Evolutionary conservation across 2,113 vertebrate genomes (phyloP).

Genomic region (Lontra canadensis): DNA sequence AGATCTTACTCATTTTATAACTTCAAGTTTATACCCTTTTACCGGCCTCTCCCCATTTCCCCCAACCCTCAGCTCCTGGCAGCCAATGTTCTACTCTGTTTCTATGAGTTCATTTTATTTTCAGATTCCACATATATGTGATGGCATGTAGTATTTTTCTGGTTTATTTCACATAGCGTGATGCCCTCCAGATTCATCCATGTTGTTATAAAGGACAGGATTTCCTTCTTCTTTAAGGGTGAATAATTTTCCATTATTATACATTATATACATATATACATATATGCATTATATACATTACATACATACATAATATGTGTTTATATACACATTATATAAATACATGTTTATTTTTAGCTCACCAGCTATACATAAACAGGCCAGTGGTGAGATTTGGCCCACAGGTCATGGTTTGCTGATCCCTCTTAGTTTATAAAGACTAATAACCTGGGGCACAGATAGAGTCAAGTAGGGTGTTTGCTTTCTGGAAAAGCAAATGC

Average conservation of each 20-base stretch:
- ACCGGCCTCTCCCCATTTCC: background rate
- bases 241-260: background rate
- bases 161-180: background rate
- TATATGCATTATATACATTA: background rate
- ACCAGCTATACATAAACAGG: background rate
- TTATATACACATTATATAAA: background rate
- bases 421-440: background rate
- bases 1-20: background rate
- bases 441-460: background rate
- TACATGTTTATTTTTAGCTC: background rate
- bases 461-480: background rate
- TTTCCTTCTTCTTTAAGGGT: background rate
- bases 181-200: background rate
- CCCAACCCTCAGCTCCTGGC: background rate
- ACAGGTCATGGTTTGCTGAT: background rate
- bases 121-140: background rate
- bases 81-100: background rate
- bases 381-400: background rate
- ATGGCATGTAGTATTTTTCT: background rate
- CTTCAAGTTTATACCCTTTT: background rate
- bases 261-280: background rate
- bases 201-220: background rate
- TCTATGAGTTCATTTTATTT: background rate
- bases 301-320: background rate
- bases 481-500: background rate